A percentile compares a stretch with the other conserved stretches of the same genome.
These are phyloP conservation scores for Anoplius nigerrimus DNA, from an alignment of 2,888 invertebrate genomes.

Conservation along the genomic window DNA sequence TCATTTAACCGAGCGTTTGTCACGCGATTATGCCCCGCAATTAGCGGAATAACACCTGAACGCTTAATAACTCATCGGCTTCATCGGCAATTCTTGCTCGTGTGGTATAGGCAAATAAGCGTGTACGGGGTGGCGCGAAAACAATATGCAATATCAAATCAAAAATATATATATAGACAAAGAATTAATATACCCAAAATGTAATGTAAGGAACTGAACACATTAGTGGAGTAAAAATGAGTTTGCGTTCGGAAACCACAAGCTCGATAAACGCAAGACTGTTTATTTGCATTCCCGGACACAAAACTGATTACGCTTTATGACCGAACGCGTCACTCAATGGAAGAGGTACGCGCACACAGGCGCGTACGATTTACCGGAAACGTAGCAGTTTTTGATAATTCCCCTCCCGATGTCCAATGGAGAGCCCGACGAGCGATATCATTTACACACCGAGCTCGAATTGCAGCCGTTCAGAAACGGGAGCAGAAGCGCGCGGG, in stretches of 20 bases:
- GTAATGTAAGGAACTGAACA: too few species aligned
- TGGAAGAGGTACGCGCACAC: not conserved
- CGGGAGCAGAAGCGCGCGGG: not conserved
- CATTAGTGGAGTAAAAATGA: too few species aligned
- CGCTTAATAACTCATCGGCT: slow-evolving; percentile 53
- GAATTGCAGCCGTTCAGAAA: not conserved
- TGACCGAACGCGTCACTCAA: too few species aligned
- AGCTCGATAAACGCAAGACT: too few species aligned
- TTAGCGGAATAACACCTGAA: slow-evolving; percentile 54
- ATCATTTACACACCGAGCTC: slow-evolving; percentile 21
- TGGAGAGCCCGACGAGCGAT: slow-evolving; percentile 31
- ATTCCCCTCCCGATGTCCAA: slow-evolving; percentile 22
- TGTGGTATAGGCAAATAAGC: too few species aligned
- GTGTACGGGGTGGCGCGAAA: too few species aligned
- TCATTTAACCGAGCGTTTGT: slow-evolving; percentile 42
- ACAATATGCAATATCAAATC: too few species aligned
- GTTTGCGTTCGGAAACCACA: too few species aligned
- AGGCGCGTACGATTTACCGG: not conserved
- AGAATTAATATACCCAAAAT: too few species aligned
- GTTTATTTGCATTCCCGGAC: too few species aligned
- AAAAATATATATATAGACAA: too few species aligned
- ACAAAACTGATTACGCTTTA: too few species aligned
- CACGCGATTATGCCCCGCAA: slow-evolving; percentile 50
- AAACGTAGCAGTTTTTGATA: slow-evolving; percentile 30
- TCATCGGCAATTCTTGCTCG: slow-evolving; percentile 7